Base-by-base conservation (phyloP, 2,113 vertebrate species). In the Lampris megalopsis region DNA sequence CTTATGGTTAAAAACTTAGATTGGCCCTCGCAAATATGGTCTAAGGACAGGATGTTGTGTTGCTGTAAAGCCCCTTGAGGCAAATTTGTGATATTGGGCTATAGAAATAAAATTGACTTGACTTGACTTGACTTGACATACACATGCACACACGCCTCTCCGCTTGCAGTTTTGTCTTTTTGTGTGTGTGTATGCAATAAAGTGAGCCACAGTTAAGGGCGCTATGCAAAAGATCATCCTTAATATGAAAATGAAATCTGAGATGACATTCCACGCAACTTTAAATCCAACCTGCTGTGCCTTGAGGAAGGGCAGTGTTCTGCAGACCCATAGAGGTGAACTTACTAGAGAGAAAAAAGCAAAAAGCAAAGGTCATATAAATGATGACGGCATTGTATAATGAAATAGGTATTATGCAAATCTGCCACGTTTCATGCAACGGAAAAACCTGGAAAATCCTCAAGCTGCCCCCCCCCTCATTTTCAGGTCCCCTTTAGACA, bases 211-310 rank as follows among this genome's bases (percentile, higher is more conserved):
- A 75, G 75, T 63, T 73, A 53, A 77, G 82, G 65, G 75, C 45
- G 5, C 60, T 11, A 48, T 59, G 76, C 45, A 75, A 80, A 82
- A 61, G 45, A 59, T 68, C 80, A 73, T 81, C 81, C 86, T 81
- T 89, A 83, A 86, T 82, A 82, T 85, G 79, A 78, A 81, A 86
- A 82, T 88, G 71, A 79, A 88, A 88, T 88, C 84, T 76, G 73
- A 42, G 58, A 82, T 88, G 85, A 91, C 83, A 91, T 89, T 89
- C 87, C 36, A 61, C 1, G 38, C 75, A 84, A 86, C 87, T 89
- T 91, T 86, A 85, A 64, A 83, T 83, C 82, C 63, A 73, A 62
- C 64, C 73, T 49, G 47, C 63, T 35, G 61, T n/a, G 87, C 90
- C 83, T 59, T 40, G 70, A 87, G 86, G 83, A 88, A 90, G 83